Conservation (phyloP, 2,888 invertebrate species). For the Himalopsyche anomala region DNA sequence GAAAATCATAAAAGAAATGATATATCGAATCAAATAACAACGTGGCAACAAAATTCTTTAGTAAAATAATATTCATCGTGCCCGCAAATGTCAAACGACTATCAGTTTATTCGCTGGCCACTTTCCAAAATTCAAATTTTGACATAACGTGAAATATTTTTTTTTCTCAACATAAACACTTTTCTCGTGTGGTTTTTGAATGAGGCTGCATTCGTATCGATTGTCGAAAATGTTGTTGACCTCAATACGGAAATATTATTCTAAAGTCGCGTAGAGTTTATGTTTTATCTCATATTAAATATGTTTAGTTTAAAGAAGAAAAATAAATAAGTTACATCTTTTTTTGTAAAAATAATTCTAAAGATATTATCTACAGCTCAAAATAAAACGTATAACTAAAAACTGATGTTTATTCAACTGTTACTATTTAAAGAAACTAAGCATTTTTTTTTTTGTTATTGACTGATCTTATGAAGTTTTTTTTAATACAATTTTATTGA, state of each 20-base stretch:
- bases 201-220: conserved; percentile 19
- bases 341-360: no score
- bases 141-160: conserved; percentile 8
- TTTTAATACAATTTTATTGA: no score
- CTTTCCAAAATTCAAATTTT: conserved; percentile 42
- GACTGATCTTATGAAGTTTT: no score
- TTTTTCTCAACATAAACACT: neutral
- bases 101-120: neutral
- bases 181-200: conserved; percentile 24
- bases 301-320: no score
- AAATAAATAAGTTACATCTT: no score
- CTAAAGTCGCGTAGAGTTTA: neutral
- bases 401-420: no score
- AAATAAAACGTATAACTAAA: no score
- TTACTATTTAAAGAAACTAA: no score
- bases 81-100: neutral
- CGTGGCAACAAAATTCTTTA: neutral
- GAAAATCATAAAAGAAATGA: no score
- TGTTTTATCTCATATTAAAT: neutral
- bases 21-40: no score
- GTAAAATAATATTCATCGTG: neutral
- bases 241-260: conserved; percentile 28
- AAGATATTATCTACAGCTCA: no score
- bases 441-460: no score
- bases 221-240: conserved; percentile 38